phyloP scores from a whole-genome alignment of 2,113 vertebrate genomes.

The Microtus montanus region DNA sequence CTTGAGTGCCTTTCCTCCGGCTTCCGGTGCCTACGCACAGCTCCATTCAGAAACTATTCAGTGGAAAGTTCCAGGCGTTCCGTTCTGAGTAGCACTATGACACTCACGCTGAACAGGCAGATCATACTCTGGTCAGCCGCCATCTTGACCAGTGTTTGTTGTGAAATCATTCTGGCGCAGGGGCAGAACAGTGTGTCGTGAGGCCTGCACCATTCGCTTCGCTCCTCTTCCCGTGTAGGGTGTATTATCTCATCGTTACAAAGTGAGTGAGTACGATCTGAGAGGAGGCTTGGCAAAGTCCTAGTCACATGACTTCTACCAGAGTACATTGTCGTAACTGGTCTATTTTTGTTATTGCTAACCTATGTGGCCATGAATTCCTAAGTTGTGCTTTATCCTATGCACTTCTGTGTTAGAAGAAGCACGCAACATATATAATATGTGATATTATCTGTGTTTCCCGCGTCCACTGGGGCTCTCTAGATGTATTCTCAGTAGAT shows the following conservation, averaged over 20 bases:
- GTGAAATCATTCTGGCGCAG: background rate
- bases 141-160: background rate
- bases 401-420: background rate
- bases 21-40: background rate
- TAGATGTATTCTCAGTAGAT: background rate
- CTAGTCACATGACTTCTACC: background rate
- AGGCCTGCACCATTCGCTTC: background rate
- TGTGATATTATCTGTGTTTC: background rate
- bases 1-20: background rate
- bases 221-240: background rate
- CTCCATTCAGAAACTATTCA: background rate
- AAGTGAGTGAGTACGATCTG: background rate
- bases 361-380: background rate
- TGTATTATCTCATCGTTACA: no score
- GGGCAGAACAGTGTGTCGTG: background rate
- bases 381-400: background rate
- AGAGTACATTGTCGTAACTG: background rate
- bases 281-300: background rate
- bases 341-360: background rate
- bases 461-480: background rate
- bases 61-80: background rate
- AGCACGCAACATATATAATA: rapidly evolving
- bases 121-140: background rate
- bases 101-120: background rate
- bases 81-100: background rate